Base-by-base conservation (phyloP, 2,888 invertebrate genomes). In the Seladonia tumulorum region DNA sequence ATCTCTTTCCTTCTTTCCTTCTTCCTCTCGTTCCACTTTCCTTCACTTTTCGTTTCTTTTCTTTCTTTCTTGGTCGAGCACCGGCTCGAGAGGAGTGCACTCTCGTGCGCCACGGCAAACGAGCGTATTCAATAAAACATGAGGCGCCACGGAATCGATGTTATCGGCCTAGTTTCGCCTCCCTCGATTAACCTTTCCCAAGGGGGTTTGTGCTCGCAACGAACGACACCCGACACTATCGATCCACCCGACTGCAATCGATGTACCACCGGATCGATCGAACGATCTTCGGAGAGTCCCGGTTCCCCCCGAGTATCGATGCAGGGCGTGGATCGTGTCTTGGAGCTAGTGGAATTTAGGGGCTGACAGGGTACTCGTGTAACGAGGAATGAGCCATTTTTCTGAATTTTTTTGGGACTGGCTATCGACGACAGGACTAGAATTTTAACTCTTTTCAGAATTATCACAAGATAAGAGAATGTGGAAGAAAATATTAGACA, bases 91-190 rank as follows among this genome's bases (percentile, higher is more conserved):
- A 76, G 73, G 42, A 80, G 83, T 49, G 66, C 79, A 73, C 79
- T 72, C 76, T 47, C 63, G n/a, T n/a, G 39, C 66, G 74, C 53
- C 60, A 63, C 47, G 73, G 71, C 74, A 83, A 77, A 86, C 82
- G 87, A 86, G 79, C 77, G 87, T 81, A 87, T 87, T 87, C 87
- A 86, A 86, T 86, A 86, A 87, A 86, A 86, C 87, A 86, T 83
- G 87, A 83, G n/a, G 80, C 39, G 29, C 16, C 35, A 25, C 63
- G 60, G 63, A 75, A 83, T 87, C 87, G 86, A 87, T 87, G 87
- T 86, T 82, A 87, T 87, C 87, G 82, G 86, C 75, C 78, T 77
- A 85, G 85, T 85, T 86, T 75, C 83, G 49, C 66, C 75, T 75
- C 45, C 73, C 86, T 60, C 86, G 82, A 86, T 86, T 86, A 86